A percentile compares a stretch with the other conserved stretches of the same genome.
phyloP scores from a whole-genome alignment of 2,113 vertebrate genomes.

The Onychostoma macrolepis region DNA sequence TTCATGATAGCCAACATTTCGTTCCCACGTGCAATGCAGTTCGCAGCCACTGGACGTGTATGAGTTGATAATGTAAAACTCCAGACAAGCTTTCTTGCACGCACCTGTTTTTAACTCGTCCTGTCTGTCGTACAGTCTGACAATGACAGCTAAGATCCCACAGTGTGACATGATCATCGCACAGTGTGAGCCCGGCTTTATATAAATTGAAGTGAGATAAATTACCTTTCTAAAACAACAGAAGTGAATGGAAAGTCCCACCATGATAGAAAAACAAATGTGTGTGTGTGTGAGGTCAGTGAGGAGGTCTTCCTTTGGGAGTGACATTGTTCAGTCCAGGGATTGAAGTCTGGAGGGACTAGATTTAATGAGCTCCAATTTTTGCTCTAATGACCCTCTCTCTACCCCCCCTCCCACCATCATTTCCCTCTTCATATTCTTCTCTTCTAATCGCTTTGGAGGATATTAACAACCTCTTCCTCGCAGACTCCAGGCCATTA shows the following conservation, averaged over 20 bases:
- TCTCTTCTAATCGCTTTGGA: slow-evolving; percentile 58
- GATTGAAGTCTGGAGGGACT: slow-evolving; percentile 26
- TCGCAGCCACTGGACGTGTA: no score
- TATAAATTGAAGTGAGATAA: slow-evolving; percentile 66
- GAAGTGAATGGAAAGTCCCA: no score
- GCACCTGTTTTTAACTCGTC: no score
- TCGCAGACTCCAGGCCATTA: slow-evolving; percentile 64
- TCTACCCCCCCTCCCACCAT: slow-evolving; percentile 44
- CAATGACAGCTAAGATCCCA: no score
- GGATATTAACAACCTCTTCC: slow-evolving; percentile 68
- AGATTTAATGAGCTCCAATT: slow-evolving; percentile 43
- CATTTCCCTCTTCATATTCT: slow-evolving; percentile 55
- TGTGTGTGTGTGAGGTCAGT: slow-evolving; percentile 53
- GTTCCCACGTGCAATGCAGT: no score
- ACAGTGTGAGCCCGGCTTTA: no score
- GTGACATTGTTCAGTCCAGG: background rate
- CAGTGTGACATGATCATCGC: no score
- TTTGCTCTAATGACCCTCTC: slow-evolving; percentile 57
- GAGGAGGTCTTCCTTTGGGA: slow-evolving; percentile 55
- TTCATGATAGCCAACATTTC: no score
- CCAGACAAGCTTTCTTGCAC: no score
- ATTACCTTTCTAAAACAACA: background rate
- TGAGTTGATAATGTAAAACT: no score
- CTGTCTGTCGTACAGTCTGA: no score
- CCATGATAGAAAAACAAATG: background rate